Evolutionary conservation across 2,797 vertebrate genomes (phyloP), one percentile per base, ranked within the genome.

Genomic region (Esox masquinongy): DNA sequence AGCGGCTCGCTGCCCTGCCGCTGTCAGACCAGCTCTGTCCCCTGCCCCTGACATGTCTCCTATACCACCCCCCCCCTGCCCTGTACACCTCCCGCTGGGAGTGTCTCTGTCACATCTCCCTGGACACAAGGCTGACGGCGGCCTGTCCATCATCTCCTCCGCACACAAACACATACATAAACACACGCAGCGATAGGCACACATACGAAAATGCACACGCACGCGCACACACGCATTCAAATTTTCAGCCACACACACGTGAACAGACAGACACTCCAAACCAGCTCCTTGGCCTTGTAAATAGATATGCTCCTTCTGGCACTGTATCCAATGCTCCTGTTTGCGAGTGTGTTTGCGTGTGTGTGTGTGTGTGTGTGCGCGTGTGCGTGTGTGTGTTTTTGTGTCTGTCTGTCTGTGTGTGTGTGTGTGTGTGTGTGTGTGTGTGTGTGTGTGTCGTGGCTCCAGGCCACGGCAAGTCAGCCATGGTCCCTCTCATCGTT

Each of bases 401-500:
- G 67, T 43, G 16, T 24, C 34, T 68, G 34, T 26, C 34, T 34
- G 24, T 34, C 9, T 29, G 74, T 14, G 31, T 53, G 47, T 56
- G 39, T 68, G 72, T 88, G 43, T 47, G 43, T 47, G 72, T 73
- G 78, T 76, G 80, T 31, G 50, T 72, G 75, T 8, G 43, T 64
- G 74, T 14, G 31, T 53, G 47, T 56, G 39, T 68, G 72, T 88
- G 43, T 47, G 43, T 47, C 3, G 79, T 93, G 93, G 92, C 92
- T 93, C 82, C 73, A 88, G 89, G 94, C 95, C 96, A 96, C 94
- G 90, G 92, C 94, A 90, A 94, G 92, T 94, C 94, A 91, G 92
- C 92, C 92, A 87, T 94, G 89, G 78, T 90, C 86, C 88, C 88
- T 14, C 86, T 93, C 90, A 92, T 93, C 88, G 81, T 91, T 93